Base-by-base conservation (phyloP, 2,113 vertebrate genomes). In the Bufo gargarizans region DNA sequence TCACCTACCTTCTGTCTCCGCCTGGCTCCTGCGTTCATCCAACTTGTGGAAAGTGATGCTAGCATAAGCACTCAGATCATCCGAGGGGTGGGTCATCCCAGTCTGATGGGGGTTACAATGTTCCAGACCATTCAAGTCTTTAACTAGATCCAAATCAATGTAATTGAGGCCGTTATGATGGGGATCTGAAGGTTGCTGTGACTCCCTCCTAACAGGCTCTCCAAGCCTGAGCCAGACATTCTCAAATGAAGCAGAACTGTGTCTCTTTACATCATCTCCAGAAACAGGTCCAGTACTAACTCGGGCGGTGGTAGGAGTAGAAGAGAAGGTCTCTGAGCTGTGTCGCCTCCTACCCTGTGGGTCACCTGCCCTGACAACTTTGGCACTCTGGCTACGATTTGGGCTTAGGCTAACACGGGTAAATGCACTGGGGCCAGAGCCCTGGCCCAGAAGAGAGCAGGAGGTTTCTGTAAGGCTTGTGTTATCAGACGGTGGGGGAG, bases 21-120 rank as follows among this genome's bases (percentile, higher is more conserved):
- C 65, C 86, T 92, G 92, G 89, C 89, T 91, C 89, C 93, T 94
- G 90, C 89, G 84, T 85, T 96, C 95, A 83, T 96, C 95, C 49
- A 92, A 90, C 92, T 96, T 95, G 93, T 95, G 94, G 92, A 97
- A 97, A 92, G 91, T 96, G 94, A 97, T 97, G 94, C 97, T 97
- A 90, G 96, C 96, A 83, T 97, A 97, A 86, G 95, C 89, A 84
- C 94, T 95, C 88, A 94, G 82, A 91, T 97, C 96, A 85, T 97
- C 96, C 19, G 92, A 90, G 81, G 94, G 92, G 78, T 85, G 88
- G 67, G 81, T 91, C 4, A 83, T 85, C 19, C 92, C 91, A 61
- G 93, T 92, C 89, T 92, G 93, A 89, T 91, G 93, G 14, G 87
- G 49, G 61, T 89, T 89, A 63, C 87, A 89, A 78, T 89, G 87